A percentile compares a stretch with the other conserved stretches of the same genome.
These are phyloP conservation scores for Hippolais icterina DNA, from an alignment of 2,113 vertebrate genomes.

Conservation along the genomic window DNA sequence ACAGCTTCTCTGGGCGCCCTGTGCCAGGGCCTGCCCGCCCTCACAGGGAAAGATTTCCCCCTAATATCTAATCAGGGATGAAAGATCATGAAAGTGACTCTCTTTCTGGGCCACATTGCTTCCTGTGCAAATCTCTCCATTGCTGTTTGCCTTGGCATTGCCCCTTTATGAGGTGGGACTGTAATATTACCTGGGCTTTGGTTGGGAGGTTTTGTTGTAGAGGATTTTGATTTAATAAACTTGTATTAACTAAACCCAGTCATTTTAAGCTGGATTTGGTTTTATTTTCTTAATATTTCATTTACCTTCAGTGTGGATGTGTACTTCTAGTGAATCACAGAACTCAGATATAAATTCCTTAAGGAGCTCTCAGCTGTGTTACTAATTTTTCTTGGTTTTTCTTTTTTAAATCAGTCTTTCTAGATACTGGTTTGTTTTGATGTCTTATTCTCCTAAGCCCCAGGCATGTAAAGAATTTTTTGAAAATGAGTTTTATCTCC, in stretches of 20 bases:
- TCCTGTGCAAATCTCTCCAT: neutral
- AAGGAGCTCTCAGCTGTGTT: neutral
- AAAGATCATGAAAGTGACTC: neutral
- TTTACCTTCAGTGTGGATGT: neutral
- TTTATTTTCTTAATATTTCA: neutral
- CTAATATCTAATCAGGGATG: neutral
- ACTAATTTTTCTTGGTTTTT: neutral
- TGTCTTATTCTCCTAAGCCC: neutral
- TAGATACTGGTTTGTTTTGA: neutral
- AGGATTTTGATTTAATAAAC: neutral
- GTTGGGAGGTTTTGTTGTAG: neutral
- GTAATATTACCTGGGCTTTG: neutral
- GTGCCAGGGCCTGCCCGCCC: neutral
- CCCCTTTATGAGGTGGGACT: rapidly evolving
- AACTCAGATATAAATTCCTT: neutral
- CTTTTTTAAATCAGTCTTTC: neutral
- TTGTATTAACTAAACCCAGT: neutral
- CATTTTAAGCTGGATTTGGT: neutral
- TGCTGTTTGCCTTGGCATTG: neutral
- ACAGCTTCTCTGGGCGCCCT: neutral
- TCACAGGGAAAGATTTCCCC: neutral
- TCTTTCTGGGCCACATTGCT: neutral
- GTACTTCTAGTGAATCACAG: neutral
- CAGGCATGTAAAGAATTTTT: neutral
- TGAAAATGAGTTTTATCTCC: neutral